Evolutionary conservation across 2,888 invertebrate genomes (phyloP), one percentile per base, ranked within the genome.

Genomic region (Dasypogon diadema): DNA sequence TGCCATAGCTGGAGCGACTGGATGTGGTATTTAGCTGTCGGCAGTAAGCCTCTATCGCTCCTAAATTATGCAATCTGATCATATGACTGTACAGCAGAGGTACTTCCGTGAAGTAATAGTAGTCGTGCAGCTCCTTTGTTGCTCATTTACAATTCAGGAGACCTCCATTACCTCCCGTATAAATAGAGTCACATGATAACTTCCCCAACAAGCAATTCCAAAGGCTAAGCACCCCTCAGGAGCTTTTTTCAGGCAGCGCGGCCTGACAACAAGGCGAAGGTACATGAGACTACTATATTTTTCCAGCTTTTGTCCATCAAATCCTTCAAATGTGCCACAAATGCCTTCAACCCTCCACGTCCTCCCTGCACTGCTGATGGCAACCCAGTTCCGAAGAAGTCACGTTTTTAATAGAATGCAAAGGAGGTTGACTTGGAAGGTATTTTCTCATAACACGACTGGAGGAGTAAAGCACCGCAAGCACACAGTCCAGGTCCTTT

Each of bases 351-450:
- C 34, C n/a, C n/a, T n/a, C 5, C 10, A 1, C 10, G 34, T 30
- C 34, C 34, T 30, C 34, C 34, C 6, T 30, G 34, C 34, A 5
- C 34, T 30, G 6, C 34, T 30, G 10, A 10, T 30, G 10, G 34
- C 5, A 30, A 30, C 6, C 34, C 10, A 30, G 34, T 30, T 30
- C 10, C 6, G n/a, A 48, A 48, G 48, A 16, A 48, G 48, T 48
- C 48, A 48, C 48, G 48, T 48, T 48, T 48, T 48, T 48, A 48
- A 48, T 48, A 48, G 48, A 16, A 48, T 48, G 48, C 48, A 48
- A 48, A 48, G 48, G n/a, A 48, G 48, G 14, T 48, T 48, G 34
- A 10, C 34, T 30, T 30, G 34, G 34, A 6, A 5, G 34, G 34
- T 6, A 30, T 30, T 30, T 30, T 30, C 34, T 30, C 34, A 30